Conservation (phyloP, 2,797 vertebrate genomes). For the Darevskia mixta region DNA sequence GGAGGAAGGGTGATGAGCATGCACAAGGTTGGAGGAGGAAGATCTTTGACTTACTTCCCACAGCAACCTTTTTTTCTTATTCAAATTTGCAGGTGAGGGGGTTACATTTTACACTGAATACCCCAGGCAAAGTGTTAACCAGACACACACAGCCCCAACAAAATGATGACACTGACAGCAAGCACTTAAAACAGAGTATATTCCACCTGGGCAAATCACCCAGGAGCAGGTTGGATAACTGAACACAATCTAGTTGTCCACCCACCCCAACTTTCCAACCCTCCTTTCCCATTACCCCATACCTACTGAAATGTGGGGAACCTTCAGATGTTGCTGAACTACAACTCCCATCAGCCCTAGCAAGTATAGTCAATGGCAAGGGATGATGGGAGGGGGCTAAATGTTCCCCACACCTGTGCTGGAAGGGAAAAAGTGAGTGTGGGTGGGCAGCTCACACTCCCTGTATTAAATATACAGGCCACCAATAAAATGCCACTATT, state of each 20-base stretch:
- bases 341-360: no score
- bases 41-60: neutral
- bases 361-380: no score
- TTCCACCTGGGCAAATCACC: neutral
- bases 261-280: no score
- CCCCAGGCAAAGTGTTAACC: neutral
- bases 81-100: neutral
- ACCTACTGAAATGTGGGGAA: no score
- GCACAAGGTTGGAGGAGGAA: conserved; percentile 1
- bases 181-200: neutral
- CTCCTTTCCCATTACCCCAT: neutral
- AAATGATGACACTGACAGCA: neutral
- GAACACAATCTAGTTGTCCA: neutral
- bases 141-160: neutral
- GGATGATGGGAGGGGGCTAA: neutral
- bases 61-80: neutral
- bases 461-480: neutral
- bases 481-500: neutral
- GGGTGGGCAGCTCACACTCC: neutral
- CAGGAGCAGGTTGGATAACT: neutral
- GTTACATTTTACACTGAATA: neutral
- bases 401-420: no score
- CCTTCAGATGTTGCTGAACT: no score
- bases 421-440: neutral
- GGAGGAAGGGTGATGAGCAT: neutral